Conservation (phyloP, 2,797 vertebrate genomes). For the Melanotaenia trifasciata region DNA sequence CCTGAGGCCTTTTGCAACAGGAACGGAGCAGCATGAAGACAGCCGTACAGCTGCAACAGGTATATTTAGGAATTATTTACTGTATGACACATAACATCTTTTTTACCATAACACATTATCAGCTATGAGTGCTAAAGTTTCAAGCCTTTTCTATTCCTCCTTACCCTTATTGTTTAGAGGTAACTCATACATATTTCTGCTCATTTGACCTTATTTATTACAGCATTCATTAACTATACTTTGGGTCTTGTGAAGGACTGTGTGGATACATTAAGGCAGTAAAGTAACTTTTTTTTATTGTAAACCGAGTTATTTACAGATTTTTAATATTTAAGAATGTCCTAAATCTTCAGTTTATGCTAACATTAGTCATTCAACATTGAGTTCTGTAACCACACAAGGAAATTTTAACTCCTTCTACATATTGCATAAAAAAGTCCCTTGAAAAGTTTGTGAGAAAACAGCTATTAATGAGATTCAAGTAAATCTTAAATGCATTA, state of each 20-base stretch:
- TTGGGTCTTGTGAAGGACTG: neutral
- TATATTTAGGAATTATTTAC: slow-evolving; percentile 12
- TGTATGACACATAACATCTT: neutral
- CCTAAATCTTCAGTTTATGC: no score
- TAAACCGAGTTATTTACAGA: no score
- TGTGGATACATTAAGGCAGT: no score
- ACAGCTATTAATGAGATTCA: neutral
- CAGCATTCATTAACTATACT: neutral
- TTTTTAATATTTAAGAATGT: no score
- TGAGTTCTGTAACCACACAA: neutral
- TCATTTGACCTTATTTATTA: neutral
- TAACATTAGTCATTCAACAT: no score
- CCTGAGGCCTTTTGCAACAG: slow-evolving; percentile 69
- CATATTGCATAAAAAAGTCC: neutral
- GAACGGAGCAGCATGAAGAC: slow-evolving; percentile 59
- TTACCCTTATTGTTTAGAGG: neutral
- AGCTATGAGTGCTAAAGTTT: neutral
- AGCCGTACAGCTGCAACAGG: slow-evolving; percentile 51
- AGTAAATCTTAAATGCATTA: neutral
- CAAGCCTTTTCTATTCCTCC: neutral
- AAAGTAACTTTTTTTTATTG: no score
- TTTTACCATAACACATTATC: neutral
- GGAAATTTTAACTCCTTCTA: neutral
- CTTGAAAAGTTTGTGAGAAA: neutral
- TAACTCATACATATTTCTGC: neutral